Base-by-base conservation (phyloP, 2,113 vertebrate species). In the Oryctolagus cuniculus region DNA sequence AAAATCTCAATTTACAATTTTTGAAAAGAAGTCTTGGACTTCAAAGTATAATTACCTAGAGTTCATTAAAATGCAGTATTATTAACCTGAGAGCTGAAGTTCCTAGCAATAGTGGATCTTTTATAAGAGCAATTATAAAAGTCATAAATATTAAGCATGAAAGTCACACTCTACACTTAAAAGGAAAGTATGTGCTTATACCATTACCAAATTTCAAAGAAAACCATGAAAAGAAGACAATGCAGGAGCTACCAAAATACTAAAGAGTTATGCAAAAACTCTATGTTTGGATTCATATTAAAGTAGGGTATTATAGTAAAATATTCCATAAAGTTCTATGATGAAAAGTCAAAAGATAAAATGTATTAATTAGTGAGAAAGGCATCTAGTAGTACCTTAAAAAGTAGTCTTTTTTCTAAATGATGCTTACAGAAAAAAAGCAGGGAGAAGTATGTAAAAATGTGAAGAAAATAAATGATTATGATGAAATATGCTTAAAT, bases 1-100 rank as follows among this genome's bases (percentile, higher is more conserved):
- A 93, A 91, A 95, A 96, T 75, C 38, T 91, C 79, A 22, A 96
- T 91, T 96, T 96, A 96, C 25, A 96, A 74, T 96, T 97, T 97
- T 95, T 91, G 86, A 91, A 96, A 95, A 90, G 84, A 94, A 94
- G 53, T 87, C 95, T 93, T 96, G 91, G 84, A 91, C 89, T 95
- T 97, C 92, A 94, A 91, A 95, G 89, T 90, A 91, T 96, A 97
- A 97, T 97, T 96, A 97, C 93, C 79, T 87, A 94, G 75, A 96
- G 31, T 75, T 96, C 72, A 95, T 97, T 96, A 97, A 97, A 97
- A 96, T 91, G 67, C 77, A 87, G 67, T 49, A 89, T 95, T 97
- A 97, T 94, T 97, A 96, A 96, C 89, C 83, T 80, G 96, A 83
- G 94, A 95, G 86, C 64, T 95, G 82, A 95, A 92, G 79, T 97